These are phyloP conservation scores for Sphaeridia pumilis DNA, from an alignment of 2,888 invertebrate species.

Conservation along the genomic window DNA sequence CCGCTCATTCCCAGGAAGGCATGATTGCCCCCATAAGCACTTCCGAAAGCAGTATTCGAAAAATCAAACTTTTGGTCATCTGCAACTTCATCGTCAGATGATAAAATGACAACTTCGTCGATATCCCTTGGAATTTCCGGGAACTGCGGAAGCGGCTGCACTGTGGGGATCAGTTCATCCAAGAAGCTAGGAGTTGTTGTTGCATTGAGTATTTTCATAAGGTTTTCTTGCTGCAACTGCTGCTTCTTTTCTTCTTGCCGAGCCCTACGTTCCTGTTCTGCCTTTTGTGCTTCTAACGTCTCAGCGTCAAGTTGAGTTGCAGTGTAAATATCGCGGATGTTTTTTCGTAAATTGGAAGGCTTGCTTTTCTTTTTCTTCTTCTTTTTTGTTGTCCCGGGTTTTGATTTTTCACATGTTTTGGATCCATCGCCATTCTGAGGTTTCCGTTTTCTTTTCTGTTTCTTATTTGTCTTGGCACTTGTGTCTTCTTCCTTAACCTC, in stretches of 20 bases:
- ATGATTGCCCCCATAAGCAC: not conserved
- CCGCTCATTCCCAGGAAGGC: slow-evolving; percentile 9
- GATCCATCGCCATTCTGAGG: not conserved
- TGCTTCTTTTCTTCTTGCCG: slow-evolving; percentile 41
- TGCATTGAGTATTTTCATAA: not conserved
- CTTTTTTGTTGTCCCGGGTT: too few species aligned
- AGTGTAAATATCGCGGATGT: slow-evolving; percentile 86
- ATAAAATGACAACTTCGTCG: slow-evolving; percentile 25
- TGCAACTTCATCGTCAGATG: slow-evolving; percentile 32
- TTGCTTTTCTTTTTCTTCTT: slow-evolving; percentile 30
- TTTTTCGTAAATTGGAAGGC: slow-evolving; percentile 50
- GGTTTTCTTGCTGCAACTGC: slow-evolving; percentile 35
- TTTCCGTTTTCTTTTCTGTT: slow-evolving; percentile 12
- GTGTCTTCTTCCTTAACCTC: not conserved
- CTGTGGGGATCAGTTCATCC: not conserved
- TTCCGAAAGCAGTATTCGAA: not conserved
- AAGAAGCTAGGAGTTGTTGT: not conserved
- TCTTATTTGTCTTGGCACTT: slow-evolving; percentile 10
- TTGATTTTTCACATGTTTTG: slow-evolving; percentile 2
- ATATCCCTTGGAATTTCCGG: not conserved
- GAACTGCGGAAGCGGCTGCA: not conserved
- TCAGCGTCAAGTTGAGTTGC: slow-evolving; percentile 85
- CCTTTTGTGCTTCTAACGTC: slow-evolving; percentile 80
- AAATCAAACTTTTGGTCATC: too few species aligned
- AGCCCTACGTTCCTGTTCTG: slow-evolving; percentile 63